phyloP scores from a whole-genome alignment of 2,888 invertebrate species.

The Tetragonula carbonaria region DNA sequence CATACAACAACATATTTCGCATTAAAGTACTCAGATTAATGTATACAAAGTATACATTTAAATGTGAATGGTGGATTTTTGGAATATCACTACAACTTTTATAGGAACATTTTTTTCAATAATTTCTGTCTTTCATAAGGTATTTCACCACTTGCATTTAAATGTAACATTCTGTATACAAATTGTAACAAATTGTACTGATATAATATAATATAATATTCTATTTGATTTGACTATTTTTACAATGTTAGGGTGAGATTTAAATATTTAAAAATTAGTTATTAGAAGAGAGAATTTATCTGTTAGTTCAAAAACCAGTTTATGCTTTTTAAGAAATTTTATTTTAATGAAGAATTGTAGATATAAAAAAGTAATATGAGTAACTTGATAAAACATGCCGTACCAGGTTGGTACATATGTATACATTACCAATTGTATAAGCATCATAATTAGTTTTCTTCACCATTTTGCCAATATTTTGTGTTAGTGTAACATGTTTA shows the following conservation, averaged over 20 bases:
- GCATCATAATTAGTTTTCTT: slow-evolving; percentile 91
- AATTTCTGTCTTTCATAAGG: too few relatives aligned
- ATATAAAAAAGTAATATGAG: slow-evolving; percentile 13
- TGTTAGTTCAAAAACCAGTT: neutral
- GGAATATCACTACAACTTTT: too few relatives aligned
- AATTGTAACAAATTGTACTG: too few relatives aligned
- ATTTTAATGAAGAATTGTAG: slow-evolving; percentile 44
- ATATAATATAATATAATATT: neutral
- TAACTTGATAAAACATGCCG: slow-evolving; percentile 10
- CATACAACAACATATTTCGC: neutral
- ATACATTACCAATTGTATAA: slow-evolving; percentile 87
- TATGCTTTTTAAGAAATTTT: neutral
- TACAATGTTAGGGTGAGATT: too few relatives aligned
- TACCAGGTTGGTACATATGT: neutral
- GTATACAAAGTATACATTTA: neutral
- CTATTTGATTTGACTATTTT: neutral
- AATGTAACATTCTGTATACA: too few relatives aligned
- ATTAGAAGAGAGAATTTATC: neutral
- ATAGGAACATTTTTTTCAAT: too few relatives aligned
- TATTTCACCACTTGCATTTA: too few relatives aligned
- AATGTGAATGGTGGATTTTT: too few relatives aligned
- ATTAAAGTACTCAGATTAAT: neutral
- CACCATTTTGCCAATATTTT: slow-evolving; percentile 92
- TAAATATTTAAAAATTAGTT: neutral
- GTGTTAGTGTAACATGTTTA: slow-evolving; percentile 89